Conservation (phyloP, 1,140 invertebrate species). For the Drosophila sturtevanti region DNA sequence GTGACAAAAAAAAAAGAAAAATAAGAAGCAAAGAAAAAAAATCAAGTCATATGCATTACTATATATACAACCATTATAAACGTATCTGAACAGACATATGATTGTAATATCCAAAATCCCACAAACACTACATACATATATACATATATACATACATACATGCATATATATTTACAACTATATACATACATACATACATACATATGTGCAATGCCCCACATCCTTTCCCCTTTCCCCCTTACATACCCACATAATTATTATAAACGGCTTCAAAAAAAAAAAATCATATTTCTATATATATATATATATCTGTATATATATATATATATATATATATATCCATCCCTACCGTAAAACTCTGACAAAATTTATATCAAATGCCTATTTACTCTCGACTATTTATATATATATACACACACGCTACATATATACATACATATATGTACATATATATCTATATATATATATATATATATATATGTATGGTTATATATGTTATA, state of each 20-base stretch:
- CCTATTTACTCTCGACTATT: constrained; percentile 62
- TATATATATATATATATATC: constrained; percentile 22
- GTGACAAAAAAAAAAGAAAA: background rate
- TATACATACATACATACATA: constrained; percentile 24
- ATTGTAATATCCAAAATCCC: constrained; percentile 47
- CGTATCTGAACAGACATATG: constrained; percentile 78
- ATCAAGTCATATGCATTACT: constrained; percentile 23
- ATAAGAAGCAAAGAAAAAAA: background rate
- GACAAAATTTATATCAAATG: constrained; percentile 45
- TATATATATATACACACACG: too few relatives aligned
- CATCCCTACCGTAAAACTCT: constrained; percentile 18
- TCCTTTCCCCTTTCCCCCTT: background rate
- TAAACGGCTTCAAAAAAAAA: constrained; percentile 39
- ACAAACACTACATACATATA: constrained; percentile 25
- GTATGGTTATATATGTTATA: constrained; percentile 38
- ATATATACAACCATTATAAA: constrained; percentile 38
- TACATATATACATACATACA: constrained; percentile 29
- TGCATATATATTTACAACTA: constrained; percentile 10
- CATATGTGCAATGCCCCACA: constrained; percentile 10
- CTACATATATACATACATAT: constrained; percentile 7
- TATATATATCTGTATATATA: constrained; percentile 28
- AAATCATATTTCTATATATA: constrained; percentile 31
- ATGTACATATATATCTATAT: constrained; percentile 35
- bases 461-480: constrained; percentile 55
- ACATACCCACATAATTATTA: constrained; percentile 15